Evolutionary conservation across 2,888 invertebrate genomes (phyloP).

Genomic region (Lepeophtheirus nordmannii): DNA sequence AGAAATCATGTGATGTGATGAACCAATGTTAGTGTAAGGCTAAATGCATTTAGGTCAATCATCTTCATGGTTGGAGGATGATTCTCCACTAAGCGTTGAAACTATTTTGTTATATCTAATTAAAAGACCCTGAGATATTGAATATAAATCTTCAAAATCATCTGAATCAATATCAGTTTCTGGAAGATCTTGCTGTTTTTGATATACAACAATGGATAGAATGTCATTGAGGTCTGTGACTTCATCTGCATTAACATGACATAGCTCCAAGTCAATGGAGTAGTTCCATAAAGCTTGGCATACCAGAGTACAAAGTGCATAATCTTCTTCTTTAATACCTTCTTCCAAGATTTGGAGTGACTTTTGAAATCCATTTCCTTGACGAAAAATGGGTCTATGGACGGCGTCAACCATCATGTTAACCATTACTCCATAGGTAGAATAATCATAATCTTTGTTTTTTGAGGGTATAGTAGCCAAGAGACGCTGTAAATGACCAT

Average conservation of each 20-base stretch:
- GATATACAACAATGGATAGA: neutral
- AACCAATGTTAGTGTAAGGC: too few species aligned
- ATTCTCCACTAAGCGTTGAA: neutral
- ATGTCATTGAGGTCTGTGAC: neutral
- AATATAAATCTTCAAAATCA: neutral
- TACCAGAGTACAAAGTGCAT: conserved; percentile 52
- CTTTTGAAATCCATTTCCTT: conserved; percentile 35
- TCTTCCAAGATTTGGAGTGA: conserved; percentile 27
- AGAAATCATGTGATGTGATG: too few species aligned
- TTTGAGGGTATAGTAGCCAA: conserved; percentile 29
- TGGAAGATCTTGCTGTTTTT: neutral
- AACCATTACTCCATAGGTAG: conserved; percentile 64
- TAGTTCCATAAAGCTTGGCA: conserved; percentile 61
- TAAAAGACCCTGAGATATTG: neutral
- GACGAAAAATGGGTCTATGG: conserved; percentile 32
- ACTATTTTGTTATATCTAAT: neutral
- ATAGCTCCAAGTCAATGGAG: conserved; percentile 37
- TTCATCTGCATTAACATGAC: neutral
- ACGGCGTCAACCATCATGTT: conserved; percentile 47
- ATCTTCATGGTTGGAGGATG: too few species aligned
- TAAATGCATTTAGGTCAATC: too few species aligned
- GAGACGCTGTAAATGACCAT: conserved; percentile 25
- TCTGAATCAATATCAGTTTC: neutral
- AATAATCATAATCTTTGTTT: conserved; percentile 39
- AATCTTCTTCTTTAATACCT: conserved; percentile 38